Evolutionary conservation across 2,888 invertebrate species (phyloP).

Genomic region (Leucania comma): DNA sequence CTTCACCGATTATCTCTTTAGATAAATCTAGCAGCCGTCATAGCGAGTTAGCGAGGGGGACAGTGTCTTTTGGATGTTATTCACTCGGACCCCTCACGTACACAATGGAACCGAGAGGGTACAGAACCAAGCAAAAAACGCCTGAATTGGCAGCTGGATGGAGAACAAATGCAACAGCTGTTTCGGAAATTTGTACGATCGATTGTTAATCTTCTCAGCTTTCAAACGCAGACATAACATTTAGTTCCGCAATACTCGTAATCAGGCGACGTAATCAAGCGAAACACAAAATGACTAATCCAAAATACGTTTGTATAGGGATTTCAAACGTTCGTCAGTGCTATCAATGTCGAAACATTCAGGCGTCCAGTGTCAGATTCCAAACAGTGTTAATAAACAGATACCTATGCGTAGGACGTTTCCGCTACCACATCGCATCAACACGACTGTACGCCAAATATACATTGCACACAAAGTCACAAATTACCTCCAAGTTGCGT

Average conservation of each 20-base stretch:
- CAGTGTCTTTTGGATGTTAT: slow-evolving; percentile 76
- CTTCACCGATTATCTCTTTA: slow-evolving; percentile 79
- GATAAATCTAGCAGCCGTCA: slow-evolving; percentile 79
- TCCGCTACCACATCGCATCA: slow-evolving; percentile 71
- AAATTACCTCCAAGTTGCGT: slow-evolving; percentile 48
- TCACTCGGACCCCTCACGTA: slow-evolving; percentile 74
- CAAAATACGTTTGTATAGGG: slow-evolving; percentile 52
- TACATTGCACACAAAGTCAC: slow-evolving; percentile 64
- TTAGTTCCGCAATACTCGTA: slow-evolving; percentile 60
- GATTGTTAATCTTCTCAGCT: slow-evolving; percentile 45
- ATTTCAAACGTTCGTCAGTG: slow-evolving; percentile 60
- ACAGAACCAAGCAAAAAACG: slow-evolving; percentile 58
- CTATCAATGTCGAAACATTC: slow-evolving; percentile 65
- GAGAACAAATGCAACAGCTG: slow-evolving; percentile 61
- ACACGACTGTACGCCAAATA: slow-evolving; percentile 70
- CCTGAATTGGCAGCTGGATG: slow-evolving; percentile 44
- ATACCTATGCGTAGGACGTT: slow-evolving; percentile 76
- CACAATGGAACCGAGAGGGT: slow-evolving; percentile 66
- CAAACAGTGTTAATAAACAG: slow-evolving; percentile 70
- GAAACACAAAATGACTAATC: slow-evolving; percentile 58
- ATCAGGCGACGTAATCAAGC: slow-evolving; percentile 55
- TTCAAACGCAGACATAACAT: slow-evolving; percentile 49
- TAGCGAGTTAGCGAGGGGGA: slow-evolving; percentile 74
- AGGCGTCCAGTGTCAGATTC: slow-evolving; percentile 71
- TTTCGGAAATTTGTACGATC: slow-evolving; percentile 42